Conservation (phyloP, 2,888 invertebrate genomes). For the Folsomia candida region DNA sequence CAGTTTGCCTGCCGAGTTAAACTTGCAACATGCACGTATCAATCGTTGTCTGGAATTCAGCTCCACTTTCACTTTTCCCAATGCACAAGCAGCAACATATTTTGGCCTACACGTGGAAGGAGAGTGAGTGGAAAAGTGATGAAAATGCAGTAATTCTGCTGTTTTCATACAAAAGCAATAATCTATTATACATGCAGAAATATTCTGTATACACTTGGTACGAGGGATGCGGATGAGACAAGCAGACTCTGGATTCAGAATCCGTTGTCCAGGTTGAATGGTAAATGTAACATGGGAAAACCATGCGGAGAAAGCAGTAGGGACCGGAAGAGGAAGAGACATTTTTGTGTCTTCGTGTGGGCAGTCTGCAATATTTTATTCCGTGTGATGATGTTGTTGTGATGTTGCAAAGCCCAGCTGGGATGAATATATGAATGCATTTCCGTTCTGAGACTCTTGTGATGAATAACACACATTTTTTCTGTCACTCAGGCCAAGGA, state of each 20-base stretch:
- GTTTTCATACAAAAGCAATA: background rate
- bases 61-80: background rate
- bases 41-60: too few relatives aligned
- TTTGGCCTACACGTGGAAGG: background rate
- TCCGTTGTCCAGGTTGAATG: too few relatives aligned
- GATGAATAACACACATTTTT: conserved; percentile 2
- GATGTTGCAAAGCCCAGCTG: background rate
- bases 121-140: background rate
- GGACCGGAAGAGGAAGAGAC: background rate
- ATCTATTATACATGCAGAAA: conserved; percentile 2
- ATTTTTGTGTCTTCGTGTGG: background rate
- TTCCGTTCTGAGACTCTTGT: background rate
- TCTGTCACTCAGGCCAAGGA: conserved; percentile 39
- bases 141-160: background rate
- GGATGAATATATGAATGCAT: conserved; percentile 7
- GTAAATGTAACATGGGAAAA: too few relatives aligned
- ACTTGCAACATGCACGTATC: too few relatives aligned
- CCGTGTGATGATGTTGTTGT: background rate
- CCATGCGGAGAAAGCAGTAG: background rate
- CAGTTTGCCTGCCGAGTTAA: background rate
- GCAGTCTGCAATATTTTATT: background rate
- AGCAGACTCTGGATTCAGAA: too few relatives aligned
- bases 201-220: background rate
- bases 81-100: background rate
- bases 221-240: background rate